Percentiles rank a stretch among this genome's conserved stretches.
phyloP scores from a whole-genome alignment of 2,797 vertebrate species.

The Xenops minutus region DNA sequence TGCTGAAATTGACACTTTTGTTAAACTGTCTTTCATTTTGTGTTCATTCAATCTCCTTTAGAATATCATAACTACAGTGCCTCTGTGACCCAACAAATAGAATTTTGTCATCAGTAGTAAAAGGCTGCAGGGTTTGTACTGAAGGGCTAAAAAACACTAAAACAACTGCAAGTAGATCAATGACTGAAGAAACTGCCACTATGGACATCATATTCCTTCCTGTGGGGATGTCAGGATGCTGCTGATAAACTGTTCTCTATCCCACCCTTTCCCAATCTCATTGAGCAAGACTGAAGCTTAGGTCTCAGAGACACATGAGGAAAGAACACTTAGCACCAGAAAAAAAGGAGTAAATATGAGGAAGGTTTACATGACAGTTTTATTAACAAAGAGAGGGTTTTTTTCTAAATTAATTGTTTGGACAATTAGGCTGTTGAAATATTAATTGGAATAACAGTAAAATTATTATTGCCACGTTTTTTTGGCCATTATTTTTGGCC shows the following conservation, averaged over 20 bases:
- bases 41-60: not conserved
- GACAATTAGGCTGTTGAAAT: not conserved
- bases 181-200: not conserved
- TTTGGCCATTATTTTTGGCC: too few relatives aligned
- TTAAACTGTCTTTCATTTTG: not conserved
- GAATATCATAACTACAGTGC: not conserved
- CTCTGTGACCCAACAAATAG: not conserved
- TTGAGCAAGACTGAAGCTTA: not conserved
- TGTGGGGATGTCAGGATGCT: not conserved
- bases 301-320: not conserved
- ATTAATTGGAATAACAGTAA: not conserved
- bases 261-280: not conserved
- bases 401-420: not conserved
- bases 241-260: not conserved
- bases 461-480: not conserved
- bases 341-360: not conserved
- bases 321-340: not conserved
- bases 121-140: not conserved
- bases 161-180: not conserved
- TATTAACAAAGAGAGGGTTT: not conserved
- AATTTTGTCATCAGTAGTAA: not conserved
- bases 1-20: not conserved
- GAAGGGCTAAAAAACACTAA: not conserved
- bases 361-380: not conserved
- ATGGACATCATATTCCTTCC: fast-evolving